Evolutionary conservation across 2,113 vertebrate genomes (phyloP), one percentile per base, ranked within the genome.

Genomic region (Pelvicachromis taeniatus): DNA sequence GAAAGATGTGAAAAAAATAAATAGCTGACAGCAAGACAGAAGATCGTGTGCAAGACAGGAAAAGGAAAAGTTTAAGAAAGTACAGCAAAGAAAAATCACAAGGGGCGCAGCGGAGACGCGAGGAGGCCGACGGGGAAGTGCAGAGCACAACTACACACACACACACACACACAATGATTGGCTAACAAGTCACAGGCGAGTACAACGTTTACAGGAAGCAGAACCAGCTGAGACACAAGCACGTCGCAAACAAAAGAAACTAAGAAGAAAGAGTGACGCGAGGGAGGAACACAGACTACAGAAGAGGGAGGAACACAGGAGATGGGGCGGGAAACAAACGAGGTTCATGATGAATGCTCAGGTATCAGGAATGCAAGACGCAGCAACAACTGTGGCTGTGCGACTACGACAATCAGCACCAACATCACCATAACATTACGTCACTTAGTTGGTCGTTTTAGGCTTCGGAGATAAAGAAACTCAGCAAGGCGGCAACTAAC

Each of bases 121-220:
- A 29, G 6, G 14, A 75, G 23, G 0, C 26, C 2, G 1, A 12
- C 9, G 0, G 16, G 68, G 68, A 50, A 21, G 23, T 0, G 10
- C 68, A 48, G 21, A 56, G 53, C 7, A 13, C 14, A 29, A n/a
- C 16, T 19, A 0, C 4, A 52, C 9, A 8, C 7, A 48, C 4
- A 52, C 9, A 8, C 7, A 48, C 6, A 48, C 6, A 48, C 16
- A 48, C 17, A 48, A 16, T 2, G 40, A 29, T 17, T 73, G 68
- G 40, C 16, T 12, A 73, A 73, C 40, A 70, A 48, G 14, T 70
- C 65, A 45, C 40, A 29, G 42, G 42, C 3, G 9, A 31, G 55
- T 3, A 16, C 23, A 55, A 23, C 23, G n/a, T 70, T 45, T 45
- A 26, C 21, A 45, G 65, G 65, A 70, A 70, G 21, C 38, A 45